Base-by-base conservation (phyloP, 2,113 vertebrate species). In the Microcebus ravelobensis region DNA sequence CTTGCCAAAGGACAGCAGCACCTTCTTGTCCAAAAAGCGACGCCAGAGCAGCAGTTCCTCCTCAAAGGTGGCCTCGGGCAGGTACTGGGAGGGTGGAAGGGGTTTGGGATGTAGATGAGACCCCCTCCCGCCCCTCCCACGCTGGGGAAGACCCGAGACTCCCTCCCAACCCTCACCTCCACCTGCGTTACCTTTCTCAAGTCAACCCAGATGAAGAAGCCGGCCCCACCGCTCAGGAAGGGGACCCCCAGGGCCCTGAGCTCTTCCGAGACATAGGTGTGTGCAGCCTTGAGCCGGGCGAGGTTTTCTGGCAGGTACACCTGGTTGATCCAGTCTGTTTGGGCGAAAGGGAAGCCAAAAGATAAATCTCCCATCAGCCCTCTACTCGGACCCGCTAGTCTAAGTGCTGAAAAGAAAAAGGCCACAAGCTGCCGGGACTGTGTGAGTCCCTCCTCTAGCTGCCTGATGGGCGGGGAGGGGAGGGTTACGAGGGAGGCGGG, bases 181-280 rank as follows among this genome's bases (percentile, higher is more conserved):
- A 21, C 74, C 39, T 57, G 8, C 3, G 50, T 97, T 97, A 99
- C 99, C 99, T 99, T 99, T 93, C 99, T 99, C 97, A 99, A 98
- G 95, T 99, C 99, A 1, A 98, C 99, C 99, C 99, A 99, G 93
- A 99, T 98, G 94, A 99, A 99, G 97, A 99, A 99, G 34, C 99
- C 98, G 0, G 99, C 99, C 0, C 98, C 98, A 6, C 99, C 98
- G 95, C 99, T 98, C 91, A 99, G 98, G 93, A 99, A 99, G 23
- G 99, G 99, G 93, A 99, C 91, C 10, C 99, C 99, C 77, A 99
- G 96, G 6, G 97, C 98, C 97, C 90, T 98, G 97, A 99, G 99
- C 97, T 99, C 99, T 63, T 98, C 98, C 0, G 99, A 98, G 93
- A 99, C 93, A n/a, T 98, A 99, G 0, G 97, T 96, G 94, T 99